These are phyloP conservation scores for Nemoura dubitans DNA, from an alignment of 2,888 invertebrate species.

Conservation along the genomic window DNA sequence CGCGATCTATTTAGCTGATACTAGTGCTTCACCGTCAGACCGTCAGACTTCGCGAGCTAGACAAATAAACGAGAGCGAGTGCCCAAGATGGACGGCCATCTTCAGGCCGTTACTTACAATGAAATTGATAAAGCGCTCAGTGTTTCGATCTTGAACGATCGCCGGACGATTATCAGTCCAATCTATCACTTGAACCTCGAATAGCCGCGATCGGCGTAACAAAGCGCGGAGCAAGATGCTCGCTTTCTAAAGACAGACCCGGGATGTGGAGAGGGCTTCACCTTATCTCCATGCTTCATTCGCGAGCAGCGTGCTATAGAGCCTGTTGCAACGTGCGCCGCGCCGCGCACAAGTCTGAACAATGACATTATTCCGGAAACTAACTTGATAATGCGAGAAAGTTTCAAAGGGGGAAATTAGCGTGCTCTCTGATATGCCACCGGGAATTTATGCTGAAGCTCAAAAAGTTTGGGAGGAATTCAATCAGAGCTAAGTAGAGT, in stretches of 20 bases:
- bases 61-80: background rate
- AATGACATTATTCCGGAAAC: background rate
- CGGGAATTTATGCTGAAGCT: background rate
- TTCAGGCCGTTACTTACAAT: background rate
- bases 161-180: background rate
- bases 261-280: background rate
- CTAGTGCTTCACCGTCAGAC: background rate
- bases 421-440: background rate
- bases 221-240: background rate
- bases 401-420: background rate
- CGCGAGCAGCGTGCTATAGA: background rate
- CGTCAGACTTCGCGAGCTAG: background rate
- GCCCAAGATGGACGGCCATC: background rate
- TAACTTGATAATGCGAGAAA: conserved; percentile 12
- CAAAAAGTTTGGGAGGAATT: background rate
- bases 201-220: background rate
- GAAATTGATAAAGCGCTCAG: background rate
- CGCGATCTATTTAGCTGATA: background rate
- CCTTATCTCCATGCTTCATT: background rate
- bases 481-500: background rate
- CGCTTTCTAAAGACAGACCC: background rate
- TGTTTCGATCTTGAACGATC: background rate
- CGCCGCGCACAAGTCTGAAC: background rate
- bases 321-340: background rate
- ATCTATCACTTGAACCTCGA: conserved; percentile 5